A percentile compares a stretch with the other conserved stretches of the same genome.
Evolutionary conservation across 2,888 invertebrate species (phyloP).

Genomic region (Troides oblongomaculatus): DNA sequence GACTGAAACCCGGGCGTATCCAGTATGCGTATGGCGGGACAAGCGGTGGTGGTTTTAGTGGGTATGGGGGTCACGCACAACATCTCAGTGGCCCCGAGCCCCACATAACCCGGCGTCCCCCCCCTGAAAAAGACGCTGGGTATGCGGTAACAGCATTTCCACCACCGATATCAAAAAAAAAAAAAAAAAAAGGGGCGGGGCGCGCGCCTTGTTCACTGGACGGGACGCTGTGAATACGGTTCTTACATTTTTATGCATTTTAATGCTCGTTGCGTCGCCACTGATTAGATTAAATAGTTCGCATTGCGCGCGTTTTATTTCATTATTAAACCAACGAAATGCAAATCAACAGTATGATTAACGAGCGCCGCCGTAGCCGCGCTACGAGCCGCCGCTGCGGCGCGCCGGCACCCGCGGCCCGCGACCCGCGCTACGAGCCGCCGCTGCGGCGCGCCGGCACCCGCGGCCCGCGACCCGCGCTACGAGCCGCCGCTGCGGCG

Average conservation of each 20-base stretch:
- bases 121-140: no score
- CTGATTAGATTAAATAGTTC: slow-evolving; percentile 30
- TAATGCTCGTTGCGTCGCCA: slow-evolving; percentile 1
- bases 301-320: slow-evolving; percentile 8
- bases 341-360: slow-evolving; percentile 19
- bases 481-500: slow-evolving; percentile 53
- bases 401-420: slow-evolving; percentile 37
- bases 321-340: slow-evolving; percentile 13
- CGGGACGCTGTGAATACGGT: slow-evolving; percentile 27
- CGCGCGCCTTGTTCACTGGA: slow-evolving; percentile 32
- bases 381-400: slow-evolving; percentile 48
- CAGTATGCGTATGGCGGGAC: no score
- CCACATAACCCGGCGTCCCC: no score
- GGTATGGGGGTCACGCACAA: no score
- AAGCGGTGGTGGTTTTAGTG: no score
- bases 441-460: slow-evolving; percentile 45
- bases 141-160: no score
- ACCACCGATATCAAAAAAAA: no score
- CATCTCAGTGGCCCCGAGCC: no score
- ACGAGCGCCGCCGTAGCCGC: neutral
- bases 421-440: slow-evolving; percentile 48
- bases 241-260: slow-evolving; percentile 13
- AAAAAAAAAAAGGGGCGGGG: no score
- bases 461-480: slow-evolving; percentile 39
- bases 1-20: no score